A percentile compares a stretch with the other conserved stretches of the same genome.
Evolutionary conservation across 2,113 vertebrate species (phyloP).

Genomic region (Microtus richardsoni): DNA sequence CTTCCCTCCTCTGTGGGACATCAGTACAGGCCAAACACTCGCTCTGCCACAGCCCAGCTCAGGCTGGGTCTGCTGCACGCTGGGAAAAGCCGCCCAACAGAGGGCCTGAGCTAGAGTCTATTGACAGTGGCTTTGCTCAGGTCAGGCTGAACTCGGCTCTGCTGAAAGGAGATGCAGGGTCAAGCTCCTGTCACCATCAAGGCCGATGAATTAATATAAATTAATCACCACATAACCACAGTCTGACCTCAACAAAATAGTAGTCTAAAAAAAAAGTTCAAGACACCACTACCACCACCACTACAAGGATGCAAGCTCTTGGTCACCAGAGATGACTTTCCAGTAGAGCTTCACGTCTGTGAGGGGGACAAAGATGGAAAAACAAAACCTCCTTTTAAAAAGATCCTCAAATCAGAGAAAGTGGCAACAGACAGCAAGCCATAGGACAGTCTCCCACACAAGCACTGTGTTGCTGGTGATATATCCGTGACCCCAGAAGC

Average conservation of each 20-base stretch:
- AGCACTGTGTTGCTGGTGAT: background rate
- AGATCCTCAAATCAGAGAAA: background rate
- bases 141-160: background rate
- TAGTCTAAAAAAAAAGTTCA: background rate
- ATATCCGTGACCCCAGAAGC: fast-evolving
- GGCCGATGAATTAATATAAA: background rate
- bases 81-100: no score
- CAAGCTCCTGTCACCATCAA: no score
- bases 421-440: background rate
- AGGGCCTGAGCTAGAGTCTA: fast-evolving
- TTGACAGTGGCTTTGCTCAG: background rate
- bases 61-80: background rate
- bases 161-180: background rate
- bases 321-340: background rate
- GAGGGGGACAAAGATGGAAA: background rate
- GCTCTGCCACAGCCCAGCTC: background rate
- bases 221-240: background rate
- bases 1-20: constrained; percentile 9
- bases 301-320: background rate
- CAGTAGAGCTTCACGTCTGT: fast-evolving
- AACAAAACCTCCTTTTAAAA: background rate
- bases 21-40: background rate
- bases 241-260: background rate
- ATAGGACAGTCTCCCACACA: background rate
- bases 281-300: background rate